These are phyloP conservation scores for Athripsodes cinereus DNA, from an alignment of 2,888 invertebrate species.

Conservation along the genomic window DNA sequence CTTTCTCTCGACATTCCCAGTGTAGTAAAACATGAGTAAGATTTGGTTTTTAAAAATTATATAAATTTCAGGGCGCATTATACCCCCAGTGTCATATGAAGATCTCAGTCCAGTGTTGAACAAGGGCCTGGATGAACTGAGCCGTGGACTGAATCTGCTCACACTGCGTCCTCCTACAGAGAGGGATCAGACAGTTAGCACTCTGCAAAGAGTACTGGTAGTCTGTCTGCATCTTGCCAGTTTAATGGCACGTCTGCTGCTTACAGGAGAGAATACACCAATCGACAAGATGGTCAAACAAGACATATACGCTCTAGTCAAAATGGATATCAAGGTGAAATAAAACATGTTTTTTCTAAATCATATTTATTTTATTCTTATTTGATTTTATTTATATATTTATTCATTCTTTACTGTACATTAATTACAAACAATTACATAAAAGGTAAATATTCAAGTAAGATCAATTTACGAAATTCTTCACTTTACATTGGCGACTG, in stretches of 20 bases:
- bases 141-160: constrained; percentile 56
- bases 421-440: no score
- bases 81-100: constrained; percentile 72
- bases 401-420: no score
- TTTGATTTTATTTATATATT: no score
- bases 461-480: no score
- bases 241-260: constrained; percentile 61
- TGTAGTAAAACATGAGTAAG: no score
- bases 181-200: constrained; percentile 61
- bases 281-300: constrained; percentile 55
- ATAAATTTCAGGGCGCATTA: constrained; percentile 56
- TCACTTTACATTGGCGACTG: no score
- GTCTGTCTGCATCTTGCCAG: constrained; percentile 81
- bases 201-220: constrained; percentile 77
- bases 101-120: constrained; percentile 79
- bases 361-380: no score
- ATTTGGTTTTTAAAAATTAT: no score
- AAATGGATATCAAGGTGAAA: constrained; percentile 58
- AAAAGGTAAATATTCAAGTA: no score
- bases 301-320: constrained; percentile 72
- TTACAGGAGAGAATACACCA: constrained; percentile 46
- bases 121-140: constrained; percentile 73
- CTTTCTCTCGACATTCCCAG: no score
- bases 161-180: constrained; percentile 57
- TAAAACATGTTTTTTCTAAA: no score